phyloP scores from a whole-genome alignment of 2,113 vertebrate genomes.

The Rhipidura dahli region DNA sequence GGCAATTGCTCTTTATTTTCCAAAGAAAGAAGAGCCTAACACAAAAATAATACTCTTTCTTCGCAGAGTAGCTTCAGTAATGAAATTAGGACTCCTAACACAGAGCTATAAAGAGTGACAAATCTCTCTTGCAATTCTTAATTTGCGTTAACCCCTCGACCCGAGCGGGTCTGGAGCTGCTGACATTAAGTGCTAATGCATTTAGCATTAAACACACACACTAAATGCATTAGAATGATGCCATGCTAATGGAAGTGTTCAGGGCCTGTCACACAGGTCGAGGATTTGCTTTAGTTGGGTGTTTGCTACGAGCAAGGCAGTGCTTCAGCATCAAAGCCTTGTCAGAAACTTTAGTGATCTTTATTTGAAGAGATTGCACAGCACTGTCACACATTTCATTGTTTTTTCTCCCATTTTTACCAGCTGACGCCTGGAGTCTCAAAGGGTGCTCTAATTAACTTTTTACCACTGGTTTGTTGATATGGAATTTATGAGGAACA shows the following conservation, averaged over 20 bases:
- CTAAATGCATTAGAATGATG: constrained; percentile 47
- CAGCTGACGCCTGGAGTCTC: neutral
- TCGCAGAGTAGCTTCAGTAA: neutral
- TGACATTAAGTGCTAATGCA: constrained; percentile 64
- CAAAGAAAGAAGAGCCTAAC: neutral
- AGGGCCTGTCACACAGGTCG: constrained; percentile 26
- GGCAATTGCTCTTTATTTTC: neutral
- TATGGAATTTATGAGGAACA: neutral
- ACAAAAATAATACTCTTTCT: constrained; percentile 34
- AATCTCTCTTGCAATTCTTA: constrained; percentile 47
- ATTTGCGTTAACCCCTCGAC: constrained; percentile 60
- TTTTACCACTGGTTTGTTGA: neutral
- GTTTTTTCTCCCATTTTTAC: neutral
- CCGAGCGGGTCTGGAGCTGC: constrained; percentile 30
- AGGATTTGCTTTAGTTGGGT: constrained; percentile 26
- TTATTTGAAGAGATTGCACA: neutral
- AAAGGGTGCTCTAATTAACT: neutral
- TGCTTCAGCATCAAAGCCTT: neutral
- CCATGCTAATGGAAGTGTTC: constrained; percentile 44
- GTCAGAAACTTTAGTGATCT: constrained; percentile 13
- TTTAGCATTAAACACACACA: constrained; percentile 51
- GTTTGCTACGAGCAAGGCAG: constrained; percentile 15
- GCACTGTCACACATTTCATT: neutral
- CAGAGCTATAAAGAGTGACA: constrained; percentile 48
- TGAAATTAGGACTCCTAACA: constrained; percentile 48